Evolutionary conservation across 1,140 invertebrate genomes (phyloP).

Genomic region (Berghia stephanieae): DNA sequence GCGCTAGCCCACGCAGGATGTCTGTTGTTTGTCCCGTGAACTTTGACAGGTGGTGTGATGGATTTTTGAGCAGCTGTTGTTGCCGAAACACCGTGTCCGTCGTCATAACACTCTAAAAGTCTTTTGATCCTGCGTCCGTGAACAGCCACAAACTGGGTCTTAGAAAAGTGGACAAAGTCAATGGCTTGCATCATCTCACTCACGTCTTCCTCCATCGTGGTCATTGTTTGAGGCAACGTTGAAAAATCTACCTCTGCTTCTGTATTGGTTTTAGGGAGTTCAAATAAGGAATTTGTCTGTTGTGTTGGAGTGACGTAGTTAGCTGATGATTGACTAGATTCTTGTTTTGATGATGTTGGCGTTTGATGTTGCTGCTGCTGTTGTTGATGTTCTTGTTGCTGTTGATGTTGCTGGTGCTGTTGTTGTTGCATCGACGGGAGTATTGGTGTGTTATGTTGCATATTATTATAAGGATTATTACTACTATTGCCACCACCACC

Average conservation of each 20-base stretch:
- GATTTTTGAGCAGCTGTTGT: slow-evolving; percentile 48
- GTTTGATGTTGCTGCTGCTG: too few relatives aligned
- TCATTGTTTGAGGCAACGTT: slow-evolving; percentile 32
- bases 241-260: slow-evolving; percentile 29
- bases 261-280: too few relatives aligned
- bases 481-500: too few relatives aligned
- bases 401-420: too few relatives aligned
- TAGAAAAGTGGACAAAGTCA: slow-evolving; percentile 41
- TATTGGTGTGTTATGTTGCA: too few relatives aligned
- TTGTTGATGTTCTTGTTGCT: too few relatives aligned
- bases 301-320: too few relatives aligned
- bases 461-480: too few relatives aligned
- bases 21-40: slow-evolving; percentile 44
- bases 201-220: slow-evolving; percentile 34
- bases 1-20: slow-evolving; percentile 46
- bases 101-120: slow-evolving; percentile 46
- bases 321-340: too few relatives aligned
- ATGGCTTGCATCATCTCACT: slow-evolving; percentile 38
- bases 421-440: too few relatives aligned
- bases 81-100: slow-evolving; percentile 46
- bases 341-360: too few relatives aligned
- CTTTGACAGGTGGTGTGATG: slow-evolving; percentile 44
- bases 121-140: slow-evolving; percentile 42
- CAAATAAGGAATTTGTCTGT: too few relatives aligned
- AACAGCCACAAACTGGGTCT: slow-evolving; percentile 40